Evolutionary conservation across 1,140 invertebrate species (phyloP).

Genomic region (Microplitis mediator): DNA sequence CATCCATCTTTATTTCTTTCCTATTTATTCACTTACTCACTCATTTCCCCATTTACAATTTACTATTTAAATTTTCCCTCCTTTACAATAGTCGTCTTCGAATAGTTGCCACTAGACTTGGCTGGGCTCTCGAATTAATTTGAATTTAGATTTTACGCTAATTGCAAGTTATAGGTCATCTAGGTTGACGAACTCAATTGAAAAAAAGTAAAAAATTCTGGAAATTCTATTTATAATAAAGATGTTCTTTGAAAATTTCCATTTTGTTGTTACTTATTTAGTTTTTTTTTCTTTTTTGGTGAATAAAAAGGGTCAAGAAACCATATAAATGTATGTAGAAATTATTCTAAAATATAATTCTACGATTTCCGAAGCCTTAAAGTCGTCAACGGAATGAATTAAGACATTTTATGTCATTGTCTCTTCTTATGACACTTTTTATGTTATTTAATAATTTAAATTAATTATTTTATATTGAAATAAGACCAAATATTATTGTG

Average conservation of each 20-base stretch:
- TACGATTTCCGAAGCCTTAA: constrained; percentile 62
- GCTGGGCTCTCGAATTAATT: constrained; percentile 21
- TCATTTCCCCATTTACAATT: background rate
- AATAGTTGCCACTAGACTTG: background rate
- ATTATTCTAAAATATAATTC: constrained; percentile 57
- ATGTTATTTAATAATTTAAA: too few relatives aligned
- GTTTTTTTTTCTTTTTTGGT: background rate
- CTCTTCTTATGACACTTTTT: background rate
- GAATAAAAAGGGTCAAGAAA: constrained; percentile 38
- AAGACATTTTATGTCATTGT: background rate
- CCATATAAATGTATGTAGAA: constrained; percentile 45
- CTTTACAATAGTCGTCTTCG: background rate
- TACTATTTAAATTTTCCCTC: background rate
- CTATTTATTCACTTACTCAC: background rate
- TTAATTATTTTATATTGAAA: too few relatives aligned
- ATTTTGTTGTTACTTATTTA: background rate
- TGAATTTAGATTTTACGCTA: constrained; percentile 32
- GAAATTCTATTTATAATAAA: too few relatives aligned
- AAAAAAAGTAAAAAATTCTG: background rate
- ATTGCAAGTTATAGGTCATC: constrained; percentile 18
- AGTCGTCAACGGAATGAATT: constrained; percentile 25
- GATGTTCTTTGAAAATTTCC: background rate
- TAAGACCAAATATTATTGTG: too few relatives aligned
- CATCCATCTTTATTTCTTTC: constrained; percentile 7
- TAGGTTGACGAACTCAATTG: constrained; percentile 19